Evolutionary conservation across 2,888 invertebrate genomes (phyloP).

Genomic region (Rhagonycha fulva): DNA sequence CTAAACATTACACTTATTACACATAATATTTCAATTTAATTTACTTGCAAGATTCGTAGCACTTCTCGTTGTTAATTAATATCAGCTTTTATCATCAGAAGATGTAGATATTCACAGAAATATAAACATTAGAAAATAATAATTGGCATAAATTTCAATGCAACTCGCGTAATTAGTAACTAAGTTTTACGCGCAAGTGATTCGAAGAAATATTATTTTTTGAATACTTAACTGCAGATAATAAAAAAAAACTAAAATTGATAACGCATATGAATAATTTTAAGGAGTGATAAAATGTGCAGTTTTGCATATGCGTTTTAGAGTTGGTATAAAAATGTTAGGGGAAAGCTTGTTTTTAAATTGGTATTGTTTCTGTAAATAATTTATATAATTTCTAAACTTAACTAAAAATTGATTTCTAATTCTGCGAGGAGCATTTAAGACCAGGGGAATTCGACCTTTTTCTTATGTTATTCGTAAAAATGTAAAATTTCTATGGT

Average conservation of each 20-base stretch:
- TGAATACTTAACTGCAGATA: background rate
- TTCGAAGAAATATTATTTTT: slow-evolving; percentile 3
- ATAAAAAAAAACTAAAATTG: background rate
- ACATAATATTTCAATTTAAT: background rate
- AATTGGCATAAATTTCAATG: slow-evolving; percentile 26
- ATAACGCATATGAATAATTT: background rate
- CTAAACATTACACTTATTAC: background rate
- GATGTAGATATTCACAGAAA: slow-evolving; percentile 16
- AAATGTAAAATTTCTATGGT: no score
- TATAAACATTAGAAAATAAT: slow-evolving; percentile 24
- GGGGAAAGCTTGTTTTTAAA: background rate
- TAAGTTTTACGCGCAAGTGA: slow-evolving; percentile 25
- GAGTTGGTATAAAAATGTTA: background rate
- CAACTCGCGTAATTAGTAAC: slow-evolving; percentile 23
- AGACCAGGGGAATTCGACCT: no score
- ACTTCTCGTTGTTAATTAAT: background rate
- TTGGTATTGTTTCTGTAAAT: background rate
- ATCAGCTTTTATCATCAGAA: slow-evolving; percentile 8
- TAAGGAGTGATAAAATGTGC: background rate
- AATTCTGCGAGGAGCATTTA: no score
- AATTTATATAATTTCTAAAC: background rate
- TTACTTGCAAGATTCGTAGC: background rate
- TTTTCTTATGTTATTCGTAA: no score
- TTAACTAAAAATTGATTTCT: background rate
- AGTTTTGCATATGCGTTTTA: background rate